Evolutionary conservation across 2,888 invertebrate genomes (phyloP).

Genomic region (Caenorhabditis uteleia): DNA sequence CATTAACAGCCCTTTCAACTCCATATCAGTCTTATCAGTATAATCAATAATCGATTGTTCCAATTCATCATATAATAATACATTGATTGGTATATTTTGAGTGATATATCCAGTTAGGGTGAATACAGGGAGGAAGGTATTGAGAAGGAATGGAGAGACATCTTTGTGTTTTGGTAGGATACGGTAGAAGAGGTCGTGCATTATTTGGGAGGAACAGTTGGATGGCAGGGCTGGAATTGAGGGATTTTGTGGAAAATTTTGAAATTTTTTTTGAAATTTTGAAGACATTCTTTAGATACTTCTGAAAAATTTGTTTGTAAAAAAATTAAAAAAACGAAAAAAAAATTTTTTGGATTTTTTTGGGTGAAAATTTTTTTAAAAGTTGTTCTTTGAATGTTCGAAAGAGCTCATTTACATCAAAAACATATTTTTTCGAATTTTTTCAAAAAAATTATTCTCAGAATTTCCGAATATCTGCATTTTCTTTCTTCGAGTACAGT

Average conservation of each 20-base stretch:
- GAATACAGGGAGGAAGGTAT: conserved; percentile 65
- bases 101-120: conserved; percentile 58
- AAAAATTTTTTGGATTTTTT: background rate
- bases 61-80: conserved; percentile 42
- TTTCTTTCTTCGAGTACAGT: no score
- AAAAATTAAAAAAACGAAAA: no score
- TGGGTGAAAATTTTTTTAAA: no score
- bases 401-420: no score
- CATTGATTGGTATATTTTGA: conserved; percentile 47
- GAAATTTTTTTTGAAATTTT: background rate
- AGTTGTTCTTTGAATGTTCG: no score
- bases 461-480: no score
- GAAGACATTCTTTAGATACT: no score
- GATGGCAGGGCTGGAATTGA: conserved; percentile 42
- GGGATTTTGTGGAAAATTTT: background rate
- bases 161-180: conserved; percentile 58
- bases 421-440: no score
- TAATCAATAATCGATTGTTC: conserved; percentile 44
- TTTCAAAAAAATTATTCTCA: no score
- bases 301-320: background rate
- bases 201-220: conserved; percentile 60
- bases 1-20: conserved; percentile 56
- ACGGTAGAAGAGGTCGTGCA: conserved; percentile 68
- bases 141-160: conserved; percentile 52
- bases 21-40: conserved; percentile 29